phyloP scores from a whole-genome alignment of 1,140 invertebrate genomes.

The Drosophila grimshawi region DNA sequence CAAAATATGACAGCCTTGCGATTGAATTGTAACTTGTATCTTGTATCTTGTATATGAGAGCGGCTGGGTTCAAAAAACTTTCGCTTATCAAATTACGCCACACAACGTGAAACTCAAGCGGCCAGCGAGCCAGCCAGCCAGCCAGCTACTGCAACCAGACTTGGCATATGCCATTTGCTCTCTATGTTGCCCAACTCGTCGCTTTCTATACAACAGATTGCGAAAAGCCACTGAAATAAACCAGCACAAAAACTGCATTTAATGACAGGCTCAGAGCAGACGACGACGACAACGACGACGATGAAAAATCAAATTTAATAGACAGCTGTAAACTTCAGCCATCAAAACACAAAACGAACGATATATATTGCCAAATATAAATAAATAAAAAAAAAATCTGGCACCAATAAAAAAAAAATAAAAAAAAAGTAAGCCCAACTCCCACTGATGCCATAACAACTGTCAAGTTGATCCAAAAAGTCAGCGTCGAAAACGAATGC shows the following conservation, averaged over 20 bases:
- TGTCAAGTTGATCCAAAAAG: conserved; percentile 61
- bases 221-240: conserved; percentile 54
- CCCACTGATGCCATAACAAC: conserved; percentile 47
- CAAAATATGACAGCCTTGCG: conserved; percentile 66
- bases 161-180: conserved; percentile 43
- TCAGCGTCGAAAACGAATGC: conserved; percentile 66
- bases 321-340: conserved; percentile 40
- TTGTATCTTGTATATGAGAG: conserved; percentile 8
- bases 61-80: conserved; percentile 73
- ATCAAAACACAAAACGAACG: conserved; percentile 26
- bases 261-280: conserved; percentile 52
- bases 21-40: conserved; percentile 4
- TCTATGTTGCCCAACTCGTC: conserved; percentile 39
- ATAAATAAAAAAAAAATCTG: conserved; percentile 35
- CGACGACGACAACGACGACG: conserved; percentile 2
- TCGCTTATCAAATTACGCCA: conserved; percentile 68
- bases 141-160: conserved; percentile 26
- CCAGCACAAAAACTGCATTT: conserved; percentile 66
- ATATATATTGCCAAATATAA: too few relatives aligned
- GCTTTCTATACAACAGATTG: conserved; percentile 63
- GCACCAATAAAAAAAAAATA: conserved; percentile 21
- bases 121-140: too few relatives aligned
- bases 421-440: conserved; percentile 27
- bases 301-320: conserved; percentile 32
- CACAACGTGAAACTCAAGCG: conserved; percentile 46